phyloP scores from a whole-genome alignment of 2,797 vertebrate species.

The Brotula barbata region DNA sequence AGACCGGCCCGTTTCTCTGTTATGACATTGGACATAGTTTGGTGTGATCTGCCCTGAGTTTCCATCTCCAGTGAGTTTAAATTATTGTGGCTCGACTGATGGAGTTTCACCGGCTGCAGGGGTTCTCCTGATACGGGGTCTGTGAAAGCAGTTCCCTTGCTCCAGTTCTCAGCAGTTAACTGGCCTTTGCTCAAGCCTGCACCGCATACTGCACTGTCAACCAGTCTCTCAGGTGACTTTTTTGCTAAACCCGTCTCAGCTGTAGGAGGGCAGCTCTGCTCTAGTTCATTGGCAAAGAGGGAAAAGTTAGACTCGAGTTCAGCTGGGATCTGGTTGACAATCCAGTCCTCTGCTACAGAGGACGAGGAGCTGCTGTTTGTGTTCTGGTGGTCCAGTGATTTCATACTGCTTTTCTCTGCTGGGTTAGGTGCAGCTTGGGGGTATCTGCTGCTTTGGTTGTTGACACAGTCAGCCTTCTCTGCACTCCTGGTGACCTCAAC shows the following conservation, averaged over 20 bases:
- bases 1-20: constrained; percentile 83
- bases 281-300: constrained; percentile 48
- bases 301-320: constrained; percentile 49
- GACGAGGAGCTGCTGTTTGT: constrained; percentile 78
- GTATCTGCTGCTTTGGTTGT: neutral
- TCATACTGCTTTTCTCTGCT: neutral
- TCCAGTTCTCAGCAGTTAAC: constrained; percentile 85
- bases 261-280: constrained; percentile 26
- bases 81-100: constrained; percentile 49
- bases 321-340: constrained; percentile 63
- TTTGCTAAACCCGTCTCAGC: constrained; percentile 4
- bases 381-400: constrained; percentile 35
- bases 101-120: constrained; percentile 85
- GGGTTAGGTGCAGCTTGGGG: constrained; percentile 6
- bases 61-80: constrained; percentile 32
- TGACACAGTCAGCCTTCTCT: constrained; percentile 49
- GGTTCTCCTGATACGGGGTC: constrained; percentile 71
- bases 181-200: constrained; percentile 42
- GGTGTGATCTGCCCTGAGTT: constrained; percentile 49
- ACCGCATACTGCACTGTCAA: constrained; percentile 1
- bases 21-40: constrained; percentile 79
- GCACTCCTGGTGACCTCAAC: constrained; percentile 3
- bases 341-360: constrained; percentile 73
- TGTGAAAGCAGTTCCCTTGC: constrained; percentile 81
- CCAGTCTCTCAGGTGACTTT: constrained; percentile 5